Base-by-base conservation (phyloP, 2,113 vertebrate species). In the Cisticola juncidis region DNA sequence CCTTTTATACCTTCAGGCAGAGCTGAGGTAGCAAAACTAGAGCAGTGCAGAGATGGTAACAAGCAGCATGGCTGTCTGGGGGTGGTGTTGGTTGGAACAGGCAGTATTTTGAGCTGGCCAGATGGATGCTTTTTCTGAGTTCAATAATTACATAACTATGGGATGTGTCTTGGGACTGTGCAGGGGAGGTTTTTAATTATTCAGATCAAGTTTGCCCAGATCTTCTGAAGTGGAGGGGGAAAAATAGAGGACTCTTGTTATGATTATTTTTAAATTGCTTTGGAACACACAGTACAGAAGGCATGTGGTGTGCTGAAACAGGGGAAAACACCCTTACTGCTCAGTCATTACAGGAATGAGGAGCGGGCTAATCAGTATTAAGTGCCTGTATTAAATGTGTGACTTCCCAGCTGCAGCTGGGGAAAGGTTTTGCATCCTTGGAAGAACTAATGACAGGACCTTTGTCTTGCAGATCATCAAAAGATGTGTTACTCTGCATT, bases 401-500 rank as follows among this genome's bases (percentile, higher is more conserved):
- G 44, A 33, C 15, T 48, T 64, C 20, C 29, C 56, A 29, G 47
- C n/a, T 79, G 45, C 35, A 65, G 36, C 81, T 45, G 22, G 28
- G 40, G 31, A 79, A 29, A 10, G 9, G 26, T 35, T 57, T 61
- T 6, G 5, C 16, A 18, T 25, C 57, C 25, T 69, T 3, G 3
- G 64, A 51, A 65, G 78, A 73, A 14, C 48, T 86, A 50, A 96
- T n/a, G 62, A 33, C 23, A 61, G 45, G 48, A 72, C n/a, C 54
- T 92, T 94, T 89, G 24, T 85, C 94, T 79, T 95, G 50, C 97
- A 99, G 99, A 99, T 94, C 99, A 99, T 94, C 99, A 99, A 94
- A 99, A 99, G 96, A 98, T 99, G 98, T 99, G 99, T 86, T 99
- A 99, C 96, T 99, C 99, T 6, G 99, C 99, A 1, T 97, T 99